These are phyloP conservation scores for Anisognathus igniventris DNA, from an alignment of 2,797 vertebrate genomes.

Conservation along the genomic window DNA sequence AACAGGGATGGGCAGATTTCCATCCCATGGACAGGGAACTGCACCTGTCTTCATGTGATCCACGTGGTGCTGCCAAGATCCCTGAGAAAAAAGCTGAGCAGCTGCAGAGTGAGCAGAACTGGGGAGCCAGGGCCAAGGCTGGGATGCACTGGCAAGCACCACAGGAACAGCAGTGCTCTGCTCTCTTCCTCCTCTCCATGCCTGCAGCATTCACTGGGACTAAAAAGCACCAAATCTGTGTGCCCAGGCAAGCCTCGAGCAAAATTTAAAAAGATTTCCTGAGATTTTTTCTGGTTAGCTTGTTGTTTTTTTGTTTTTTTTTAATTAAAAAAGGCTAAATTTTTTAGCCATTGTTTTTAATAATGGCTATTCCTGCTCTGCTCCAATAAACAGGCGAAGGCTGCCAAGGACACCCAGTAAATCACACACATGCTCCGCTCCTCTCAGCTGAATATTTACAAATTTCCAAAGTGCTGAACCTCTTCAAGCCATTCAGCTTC, in stretches of 20 bases:
- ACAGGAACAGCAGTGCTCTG: fast-evolving
- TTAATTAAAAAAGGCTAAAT: neutral
- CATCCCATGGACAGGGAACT: fast-evolving
- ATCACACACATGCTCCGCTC: neutral
- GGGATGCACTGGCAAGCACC: fast-evolving
- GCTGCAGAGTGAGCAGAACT: neutral
- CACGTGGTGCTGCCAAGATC: neutral
- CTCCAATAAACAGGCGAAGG: neutral
- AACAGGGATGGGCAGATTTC: neutral
- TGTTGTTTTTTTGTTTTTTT: neutral
- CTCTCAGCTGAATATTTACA: constrained; percentile 15
- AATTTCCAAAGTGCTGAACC: neutral
- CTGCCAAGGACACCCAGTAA: neutral
- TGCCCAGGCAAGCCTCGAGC: neutral
- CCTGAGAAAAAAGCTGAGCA: neutral
- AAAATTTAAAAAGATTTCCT: neutral
- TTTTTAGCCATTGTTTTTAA: neutral
- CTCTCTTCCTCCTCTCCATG: neutral
- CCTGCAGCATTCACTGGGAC: neutral
- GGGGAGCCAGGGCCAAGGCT: neutral
- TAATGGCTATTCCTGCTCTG: neutral
- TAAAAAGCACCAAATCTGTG: neutral
- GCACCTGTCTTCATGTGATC: neutral
- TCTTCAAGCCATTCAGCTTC: neutral
- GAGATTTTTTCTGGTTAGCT: neutral